Percentiles rank a stretch among this genome's conserved stretches.
These are phyloP conservation scores for Drosophila helvetica DNA, from an alignment of 2,888 invertebrate species.

Conservation along the genomic window DNA sequence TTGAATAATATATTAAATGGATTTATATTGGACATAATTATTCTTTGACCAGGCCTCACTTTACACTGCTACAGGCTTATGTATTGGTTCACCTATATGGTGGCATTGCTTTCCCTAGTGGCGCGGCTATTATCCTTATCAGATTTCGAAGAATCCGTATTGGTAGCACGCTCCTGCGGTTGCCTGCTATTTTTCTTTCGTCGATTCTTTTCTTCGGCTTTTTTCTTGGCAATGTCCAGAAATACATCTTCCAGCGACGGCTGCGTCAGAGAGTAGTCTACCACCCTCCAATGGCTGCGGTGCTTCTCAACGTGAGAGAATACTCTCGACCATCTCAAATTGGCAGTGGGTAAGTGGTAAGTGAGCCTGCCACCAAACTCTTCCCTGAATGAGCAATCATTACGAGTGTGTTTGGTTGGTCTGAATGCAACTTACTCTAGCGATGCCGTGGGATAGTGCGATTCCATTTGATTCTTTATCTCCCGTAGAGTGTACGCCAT, in stretches of 20 bases:
- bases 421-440: constrained; percentile 11
- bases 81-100: not conserved
- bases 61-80: not conserved
- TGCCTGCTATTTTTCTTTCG: too few relatives aligned
- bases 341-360: not conserved
- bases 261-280: constrained; percentile 18
- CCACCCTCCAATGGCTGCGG: constrained; percentile 4
- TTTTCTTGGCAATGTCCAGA: constrained; percentile 11
- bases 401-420: not conserved
- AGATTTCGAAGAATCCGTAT: too few relatives aligned
- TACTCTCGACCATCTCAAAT: constrained; percentile 10
- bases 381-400: constrained; percentile 5
- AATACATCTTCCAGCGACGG: constrained; percentile 16
- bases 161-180: too few relatives aligned
- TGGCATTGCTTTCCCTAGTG: too few relatives aligned
- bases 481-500: not conserved
- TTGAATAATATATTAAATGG: too few relatives aligned
- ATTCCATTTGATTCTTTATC: constrained; percentile 4
- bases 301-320: constrained; percentile 9
- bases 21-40: too few relatives aligned
- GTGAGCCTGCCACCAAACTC: constrained; percentile 17
- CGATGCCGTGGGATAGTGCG: not conserved
- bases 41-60: not conserved
- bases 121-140: too few relatives aligned
- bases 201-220: not conserved